phyloP scores from a whole-genome alignment of 2,888 invertebrate species.

The Apoda limacodes region DNA sequence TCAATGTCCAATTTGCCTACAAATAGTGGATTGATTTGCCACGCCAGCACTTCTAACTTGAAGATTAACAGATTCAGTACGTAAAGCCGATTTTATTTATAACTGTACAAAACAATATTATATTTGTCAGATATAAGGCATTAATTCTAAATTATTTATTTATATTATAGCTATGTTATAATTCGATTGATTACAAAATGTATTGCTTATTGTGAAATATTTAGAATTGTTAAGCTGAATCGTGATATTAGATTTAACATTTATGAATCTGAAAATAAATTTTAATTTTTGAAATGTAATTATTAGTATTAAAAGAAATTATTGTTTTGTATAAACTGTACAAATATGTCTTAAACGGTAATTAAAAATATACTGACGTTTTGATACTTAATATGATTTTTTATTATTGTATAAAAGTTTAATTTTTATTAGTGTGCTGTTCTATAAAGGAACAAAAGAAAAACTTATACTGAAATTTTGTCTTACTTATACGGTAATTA shows the following conservation, averaged over 20 bases:
- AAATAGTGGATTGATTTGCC: no score
- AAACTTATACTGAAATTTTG: no score
- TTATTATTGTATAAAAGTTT: constrained; percentile 9
- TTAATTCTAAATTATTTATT: no score
- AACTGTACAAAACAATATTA: no score
- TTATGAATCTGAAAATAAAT: constrained; percentile 62
- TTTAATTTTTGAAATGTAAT: constrained; percentile 69
- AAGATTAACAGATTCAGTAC: no score
- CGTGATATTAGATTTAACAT: constrained; percentile 69
- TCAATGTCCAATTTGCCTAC: no score
- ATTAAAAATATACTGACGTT: constrained; percentile 70
- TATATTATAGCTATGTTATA: constrained; percentile 51
- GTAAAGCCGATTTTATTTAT: no score
- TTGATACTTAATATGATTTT: constrained; percentile 58
- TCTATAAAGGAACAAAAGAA: no score
- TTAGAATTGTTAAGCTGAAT: constrained; percentile 65
- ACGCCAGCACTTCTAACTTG: no score
- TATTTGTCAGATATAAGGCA: no score
- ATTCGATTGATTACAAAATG: constrained; percentile 27
- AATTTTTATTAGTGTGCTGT: no score
- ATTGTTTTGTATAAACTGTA: constrained; percentile 69
- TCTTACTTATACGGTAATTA: no score
- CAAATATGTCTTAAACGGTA: constrained; percentile 65
- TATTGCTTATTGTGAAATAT: constrained; percentile 49
- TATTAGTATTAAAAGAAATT: constrained; percentile 63